A percentile compares a stretch with the other conserved stretches of the same genome.
phyloP scores from a whole-genome alignment of 2,797 vertebrate species.

The Dallia pectoralis region DNA sequence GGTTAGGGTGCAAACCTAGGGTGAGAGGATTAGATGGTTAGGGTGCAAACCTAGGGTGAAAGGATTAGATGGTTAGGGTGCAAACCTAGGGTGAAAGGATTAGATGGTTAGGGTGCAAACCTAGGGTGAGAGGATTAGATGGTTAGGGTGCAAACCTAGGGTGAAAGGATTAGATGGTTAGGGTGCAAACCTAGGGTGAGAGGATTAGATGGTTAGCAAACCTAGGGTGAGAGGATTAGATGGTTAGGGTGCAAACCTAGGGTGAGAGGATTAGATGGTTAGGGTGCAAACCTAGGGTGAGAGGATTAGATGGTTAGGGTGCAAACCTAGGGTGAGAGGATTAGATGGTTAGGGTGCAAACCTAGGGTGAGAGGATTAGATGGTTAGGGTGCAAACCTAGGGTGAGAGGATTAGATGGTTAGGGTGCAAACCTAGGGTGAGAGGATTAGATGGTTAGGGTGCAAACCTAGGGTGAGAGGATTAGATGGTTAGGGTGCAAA shows the following conservation, averaged over 20 bases:
- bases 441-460: too few species aligned
- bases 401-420: not conserved
- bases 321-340: not conserved
- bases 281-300: slow-evolving; percentile 86
- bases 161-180: too few species aligned
- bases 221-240: slow-evolving; percentile 70
- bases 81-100: slow-evolving; percentile 79
- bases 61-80: too few species aligned
- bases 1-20: slow-evolving; percentile 92
- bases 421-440: slow-evolving; percentile 86
- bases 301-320: too few species aligned
- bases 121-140: not conserved
- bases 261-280: not conserved
- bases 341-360: too few species aligned
- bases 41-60: too few species aligned
- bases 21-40: too few species aligned
- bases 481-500: too few species aligned
- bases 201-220: slow-evolving; percentile 82
- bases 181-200: too few species aligned
- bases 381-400: too few species aligned
- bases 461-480: not conserved
- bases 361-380: slow-evolving; percentile 70
- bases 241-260: too few species aligned
- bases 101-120: too few species aligned
- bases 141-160: slow-evolving; percentile 92